Base-by-base conservation (phyloP, 2,888 invertebrate genomes). In the Philereme vetulata region DNA sequence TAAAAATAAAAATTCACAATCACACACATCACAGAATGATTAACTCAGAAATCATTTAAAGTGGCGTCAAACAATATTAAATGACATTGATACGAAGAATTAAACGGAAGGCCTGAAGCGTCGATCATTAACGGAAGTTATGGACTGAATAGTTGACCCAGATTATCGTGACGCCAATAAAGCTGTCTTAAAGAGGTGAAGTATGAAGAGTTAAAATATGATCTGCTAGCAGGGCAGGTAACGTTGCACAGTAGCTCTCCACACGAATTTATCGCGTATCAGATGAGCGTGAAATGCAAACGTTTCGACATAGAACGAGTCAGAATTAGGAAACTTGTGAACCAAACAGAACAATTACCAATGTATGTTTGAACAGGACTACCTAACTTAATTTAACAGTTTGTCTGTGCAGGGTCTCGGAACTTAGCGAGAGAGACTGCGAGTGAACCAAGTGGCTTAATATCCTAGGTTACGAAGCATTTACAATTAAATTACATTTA, bases 201-300 rank as follows among this genome's bases (percentile, higher is more conserved):
- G 34, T 21, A 53, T 48, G 56, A 53, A 44, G 47, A 61, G 48
- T 52, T 56, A 55, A 58, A 51, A 45, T 62, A 68, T 64, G 59
- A 66, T 58, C 60, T 56, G 57, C 60, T 54, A 65, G 57, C 63
- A 51, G 54, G 59, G 58, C 63, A 67, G 60, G 62, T 67, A 64
- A 64, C 47, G 56, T 60, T 60, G 54, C 61, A 48, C 61, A 51
- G 64, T 62, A 65, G 65, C 62, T 70, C 70, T 67, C 48, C 69
- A 64, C 60, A 73, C 67, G 70, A 76, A 74, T 76, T 77, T 77
- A 79, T 81, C 78, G 73, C 76, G 71, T 76, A 78, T 78, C 75
- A 75, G 77, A 76, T 70, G 67, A 72, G 77, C 74, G 69, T 76
- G 70, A 74, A 77, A 76, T 72, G 68, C 72, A 79, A 78, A 78